Percentiles rank a stretch among this genome's conserved stretches.
phyloP scores from a whole-genome alignment of 2,113 vertebrate species.

The Malurus melanocephalus region DNA sequence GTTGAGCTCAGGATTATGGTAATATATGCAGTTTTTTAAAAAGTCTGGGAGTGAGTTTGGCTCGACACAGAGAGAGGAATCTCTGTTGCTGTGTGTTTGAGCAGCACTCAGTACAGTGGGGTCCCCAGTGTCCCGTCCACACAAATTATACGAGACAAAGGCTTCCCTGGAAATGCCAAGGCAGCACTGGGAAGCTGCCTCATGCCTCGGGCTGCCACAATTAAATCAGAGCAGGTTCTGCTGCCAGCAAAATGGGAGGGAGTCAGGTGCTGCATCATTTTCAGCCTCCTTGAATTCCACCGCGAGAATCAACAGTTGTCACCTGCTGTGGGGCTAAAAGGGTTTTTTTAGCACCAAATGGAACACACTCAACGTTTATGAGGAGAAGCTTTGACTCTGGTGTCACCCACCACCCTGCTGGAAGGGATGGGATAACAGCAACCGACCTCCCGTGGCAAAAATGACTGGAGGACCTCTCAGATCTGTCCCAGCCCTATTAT shows the following conservation, averaged over 20 bases:
- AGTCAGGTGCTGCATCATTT: not conserved
- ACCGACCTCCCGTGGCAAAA: not conserved
- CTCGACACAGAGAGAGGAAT: not conserved
- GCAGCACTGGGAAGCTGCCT: not conserved
- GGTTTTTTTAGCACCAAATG: not conserved
- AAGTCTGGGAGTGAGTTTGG: not conserved
- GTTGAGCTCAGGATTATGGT: not conserved
- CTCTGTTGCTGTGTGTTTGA: not conserved
- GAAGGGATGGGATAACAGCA: not conserved
- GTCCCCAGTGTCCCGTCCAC: not conserved
- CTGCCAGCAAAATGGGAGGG: not conserved
- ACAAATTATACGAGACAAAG: not conserved
- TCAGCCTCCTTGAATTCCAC: not conserved
- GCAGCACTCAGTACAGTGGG: not conserved
- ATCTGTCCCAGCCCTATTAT: not conserved
- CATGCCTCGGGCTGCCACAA: not conserved
- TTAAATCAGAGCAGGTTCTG: not conserved
- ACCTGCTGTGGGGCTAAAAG: not conserved
- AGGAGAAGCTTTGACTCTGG: not conserved
- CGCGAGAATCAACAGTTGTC: not conserved
- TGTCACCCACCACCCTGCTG: not conserved
- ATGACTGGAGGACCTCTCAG: not conserved
- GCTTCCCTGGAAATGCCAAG: constrained; percentile 15
- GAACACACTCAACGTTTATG: not conserved
- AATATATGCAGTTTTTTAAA: not conserved